Evolutionary conservation across 2,113 vertebrate species (phyloP).

Genomic region (Heloderma charlesbogerti): DNA sequence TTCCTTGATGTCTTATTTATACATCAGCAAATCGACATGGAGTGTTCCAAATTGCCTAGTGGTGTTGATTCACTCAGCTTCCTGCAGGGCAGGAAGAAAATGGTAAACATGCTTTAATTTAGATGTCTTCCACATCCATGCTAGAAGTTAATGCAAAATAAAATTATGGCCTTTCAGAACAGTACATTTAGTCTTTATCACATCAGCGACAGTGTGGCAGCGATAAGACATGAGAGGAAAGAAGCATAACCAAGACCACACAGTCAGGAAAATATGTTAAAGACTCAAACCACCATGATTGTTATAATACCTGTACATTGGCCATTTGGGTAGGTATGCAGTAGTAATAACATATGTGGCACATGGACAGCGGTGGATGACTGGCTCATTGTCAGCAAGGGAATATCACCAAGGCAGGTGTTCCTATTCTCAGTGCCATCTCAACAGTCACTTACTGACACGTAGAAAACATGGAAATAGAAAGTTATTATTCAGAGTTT

Average conservation of each 20-base stretch:
- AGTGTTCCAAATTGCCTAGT: not conserved
- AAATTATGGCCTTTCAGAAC: constrained; percentile 10
- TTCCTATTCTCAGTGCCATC: not conserved
- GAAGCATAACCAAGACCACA: not conserved
- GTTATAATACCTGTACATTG: not conserved
- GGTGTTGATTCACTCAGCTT: not conserved
- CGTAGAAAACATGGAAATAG: not conserved
- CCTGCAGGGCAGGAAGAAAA: not conserved
- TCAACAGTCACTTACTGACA: not conserved
- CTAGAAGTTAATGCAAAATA: not conserved
- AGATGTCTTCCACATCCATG: not conserved
- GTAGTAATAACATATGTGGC: not conserved
- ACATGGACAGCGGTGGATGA: not conserved
- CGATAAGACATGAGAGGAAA: not conserved
- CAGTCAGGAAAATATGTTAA: not conserved
- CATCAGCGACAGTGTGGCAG: not conserved
- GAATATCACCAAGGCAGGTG: not conserved
- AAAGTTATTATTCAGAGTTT: not conserved
- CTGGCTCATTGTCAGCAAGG: not conserved
- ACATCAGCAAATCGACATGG: not conserved
- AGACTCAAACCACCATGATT: not conserved
- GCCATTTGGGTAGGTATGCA: not conserved
- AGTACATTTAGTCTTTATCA: not conserved
- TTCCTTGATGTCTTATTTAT: constrained; percentile 17
- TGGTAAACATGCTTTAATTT: not conserved